These are phyloP conservation scores for Clamator glandarius DNA, from an alignment of 2,797 vertebrate genomes.

Conservation along the genomic window DNA sequence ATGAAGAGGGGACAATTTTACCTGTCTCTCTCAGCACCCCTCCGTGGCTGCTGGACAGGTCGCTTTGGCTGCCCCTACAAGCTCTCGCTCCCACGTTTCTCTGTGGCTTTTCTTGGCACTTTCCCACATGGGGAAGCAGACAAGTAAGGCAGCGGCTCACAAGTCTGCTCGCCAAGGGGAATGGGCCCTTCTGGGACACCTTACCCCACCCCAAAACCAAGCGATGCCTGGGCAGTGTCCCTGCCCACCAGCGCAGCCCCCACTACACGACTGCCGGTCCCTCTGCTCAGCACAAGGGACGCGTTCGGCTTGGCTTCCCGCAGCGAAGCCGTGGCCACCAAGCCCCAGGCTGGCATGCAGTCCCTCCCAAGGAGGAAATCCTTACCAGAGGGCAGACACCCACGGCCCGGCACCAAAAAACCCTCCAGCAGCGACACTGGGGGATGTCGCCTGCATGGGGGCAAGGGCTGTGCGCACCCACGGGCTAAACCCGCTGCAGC, in stretches of 20 bases:
- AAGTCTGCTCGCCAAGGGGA: not conserved
- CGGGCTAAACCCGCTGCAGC: not conserved
- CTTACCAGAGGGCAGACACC: not conserved
- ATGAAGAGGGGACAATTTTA: not conserved
- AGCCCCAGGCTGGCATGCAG: conserved; percentile 5
- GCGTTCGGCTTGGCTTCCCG: not conserved
- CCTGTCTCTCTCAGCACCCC: accelerated
- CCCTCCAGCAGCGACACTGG: accelerated
- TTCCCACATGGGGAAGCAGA: accelerated
- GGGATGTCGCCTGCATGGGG: accelerated
- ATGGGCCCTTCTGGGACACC: not conserved
- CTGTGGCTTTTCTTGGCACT: not conserved
- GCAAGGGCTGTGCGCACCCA: accelerated
- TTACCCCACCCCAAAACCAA: accelerated
- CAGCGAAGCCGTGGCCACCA: not conserved
- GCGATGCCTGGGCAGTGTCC: accelerated
- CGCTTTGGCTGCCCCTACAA: accelerated
- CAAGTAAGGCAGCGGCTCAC: accelerated
- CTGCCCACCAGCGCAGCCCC: not conserved
- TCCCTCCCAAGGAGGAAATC: not conserved
- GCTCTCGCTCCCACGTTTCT: accelerated
- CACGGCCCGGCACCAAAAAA: accelerated
- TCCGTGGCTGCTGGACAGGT: accelerated
- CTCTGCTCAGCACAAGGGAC: not conserved
- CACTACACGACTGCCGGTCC: accelerated